Base-by-base conservation (phyloP, 2,113 vertebrate genomes). In the Neoarius graeffei region DNA sequence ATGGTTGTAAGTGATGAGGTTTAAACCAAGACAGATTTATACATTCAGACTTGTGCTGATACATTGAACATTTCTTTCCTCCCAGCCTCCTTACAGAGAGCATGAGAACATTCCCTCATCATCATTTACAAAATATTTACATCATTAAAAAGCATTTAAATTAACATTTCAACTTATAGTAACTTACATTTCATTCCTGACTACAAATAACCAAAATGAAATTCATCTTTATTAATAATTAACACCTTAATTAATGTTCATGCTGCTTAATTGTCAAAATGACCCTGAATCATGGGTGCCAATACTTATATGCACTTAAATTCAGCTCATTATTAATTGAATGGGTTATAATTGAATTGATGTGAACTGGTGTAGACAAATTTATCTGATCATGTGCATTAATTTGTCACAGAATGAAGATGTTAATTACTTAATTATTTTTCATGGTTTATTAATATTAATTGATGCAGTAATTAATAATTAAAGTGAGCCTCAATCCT, bases 11-110 rank as follows among this genome's bases (percentile, higher is more conserved):
- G 10, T 64, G 42, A 87, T 77, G 71, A 35, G 59, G 5, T 35
- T 84, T 54, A 84, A 42, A 35, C 57, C 15, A 74, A 30, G 59
- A 27, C n/a, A 82, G 59, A 80, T 74, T 84, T 88, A 86, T 91
- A 48, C 66, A 85, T 88, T 85, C 66, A 50, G 76, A 88, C 64
- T 87, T 87, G 57, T 54, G 85, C 73, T 89, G 82, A 85, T 77
- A 50, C 59, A 80, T 66, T 4, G n/a, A 85, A 69, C n/a, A 4
- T 60, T 87, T 52, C 79, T 57, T 77, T 25, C 20, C 11, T 35
- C 14, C 20, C 42, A 77, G 59, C 54, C 52, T 66, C 64, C 42
- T 69, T 25, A 48, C 59, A 9, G 57, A 66, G 67, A 83, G 42
- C n/a, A n/a, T 1, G 9, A 10, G 48, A 67, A 66, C 42, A 66